Evolutionary conservation across 2,113 vertebrate genomes (phyloP).

Genomic region (Recurvirostra avosetta): DNA sequence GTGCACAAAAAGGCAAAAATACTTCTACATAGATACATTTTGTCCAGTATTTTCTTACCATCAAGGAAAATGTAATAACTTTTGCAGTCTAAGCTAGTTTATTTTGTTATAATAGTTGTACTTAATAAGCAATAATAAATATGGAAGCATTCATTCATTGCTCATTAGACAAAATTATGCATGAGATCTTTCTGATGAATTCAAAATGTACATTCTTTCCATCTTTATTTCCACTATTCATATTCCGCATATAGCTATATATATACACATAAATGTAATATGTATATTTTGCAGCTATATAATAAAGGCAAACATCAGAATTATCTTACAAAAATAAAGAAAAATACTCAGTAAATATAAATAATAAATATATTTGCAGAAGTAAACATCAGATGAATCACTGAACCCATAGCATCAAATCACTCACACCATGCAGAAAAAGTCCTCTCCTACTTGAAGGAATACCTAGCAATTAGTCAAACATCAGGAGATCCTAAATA

Average conservation of each 20-base stretch:
- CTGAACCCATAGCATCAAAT: background rate
- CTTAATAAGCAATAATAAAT: background rate
- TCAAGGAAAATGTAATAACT: background rate
- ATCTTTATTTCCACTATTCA: background rate
- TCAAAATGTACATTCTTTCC: background rate
- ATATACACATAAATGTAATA: background rate
- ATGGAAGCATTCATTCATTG: background rate
- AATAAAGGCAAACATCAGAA: background rate
- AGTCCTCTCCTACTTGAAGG: background rate
- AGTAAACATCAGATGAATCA: background rate
- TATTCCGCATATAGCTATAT: background rate
- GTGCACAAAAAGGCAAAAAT: background rate
- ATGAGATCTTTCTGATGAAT: background rate
- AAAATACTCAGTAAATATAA: background rate
- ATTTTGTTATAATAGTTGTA: background rate
- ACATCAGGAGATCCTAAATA: background rate
- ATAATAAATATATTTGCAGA: background rate
- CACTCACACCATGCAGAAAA: background rate
- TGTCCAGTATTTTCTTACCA: background rate
- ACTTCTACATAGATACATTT: background rate
- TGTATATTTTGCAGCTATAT: background rate
- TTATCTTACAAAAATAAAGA: background rate
- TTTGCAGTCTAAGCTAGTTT: background rate
- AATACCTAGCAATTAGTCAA: background rate
- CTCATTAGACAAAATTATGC: background rate